Percentiles rank a stretch among this genome's conserved stretches.
Evolutionary conservation across 2,888 invertebrate genomes (phyloP).

Genomic region (Lampropteryx suffumata): DNA sequence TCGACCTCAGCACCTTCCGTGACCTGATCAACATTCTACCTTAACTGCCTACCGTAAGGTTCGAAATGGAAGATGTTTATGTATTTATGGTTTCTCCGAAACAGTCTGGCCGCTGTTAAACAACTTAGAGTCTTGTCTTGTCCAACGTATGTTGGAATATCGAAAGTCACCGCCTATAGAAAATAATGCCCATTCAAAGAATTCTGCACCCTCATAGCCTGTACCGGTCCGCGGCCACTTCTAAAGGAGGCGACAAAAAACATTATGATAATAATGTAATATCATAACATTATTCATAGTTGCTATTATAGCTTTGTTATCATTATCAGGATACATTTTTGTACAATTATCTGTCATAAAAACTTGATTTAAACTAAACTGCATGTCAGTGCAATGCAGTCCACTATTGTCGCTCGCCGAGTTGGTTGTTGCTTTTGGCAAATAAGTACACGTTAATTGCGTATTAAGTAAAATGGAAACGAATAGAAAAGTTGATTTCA

Average conservation of each 20-base stretch:
- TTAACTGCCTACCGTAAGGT: constrained; percentile 38
- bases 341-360: constrained; percentile 58
- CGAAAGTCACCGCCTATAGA: constrained; percentile 21
- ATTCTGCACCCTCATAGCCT: constrained; percentile 81
- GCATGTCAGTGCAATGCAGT: constrained; percentile 54
- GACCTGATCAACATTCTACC: constrained; percentile 39
- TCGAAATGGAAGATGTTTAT: constrained; percentile 26
- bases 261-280: constrained; percentile 78
- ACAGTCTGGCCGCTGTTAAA: constrained; percentile 9
- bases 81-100: constrained; percentile 6
- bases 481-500: constrained; percentile 30
- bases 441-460: too few species aligned
- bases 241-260: constrained; percentile 77
- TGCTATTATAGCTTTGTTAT: constrained; percentile 80
- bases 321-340: constrained; percentile 72
- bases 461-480: constrained; percentile 8
- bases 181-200: constrained; percentile 74
- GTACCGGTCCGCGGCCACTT: constrained; percentile 80
- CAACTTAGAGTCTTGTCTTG: constrained; percentile 35
- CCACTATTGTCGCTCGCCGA: neutral
- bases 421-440: neutral
- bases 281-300: constrained; percentile 76
- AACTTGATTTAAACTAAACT: constrained; percentile 47
- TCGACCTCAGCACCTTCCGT: constrained; percentile 66
- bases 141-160: constrained; percentile 36